Base-by-base conservation (phyloP, 2,797 vertebrate genomes). In the Setipinna tenuifilis region DNA sequence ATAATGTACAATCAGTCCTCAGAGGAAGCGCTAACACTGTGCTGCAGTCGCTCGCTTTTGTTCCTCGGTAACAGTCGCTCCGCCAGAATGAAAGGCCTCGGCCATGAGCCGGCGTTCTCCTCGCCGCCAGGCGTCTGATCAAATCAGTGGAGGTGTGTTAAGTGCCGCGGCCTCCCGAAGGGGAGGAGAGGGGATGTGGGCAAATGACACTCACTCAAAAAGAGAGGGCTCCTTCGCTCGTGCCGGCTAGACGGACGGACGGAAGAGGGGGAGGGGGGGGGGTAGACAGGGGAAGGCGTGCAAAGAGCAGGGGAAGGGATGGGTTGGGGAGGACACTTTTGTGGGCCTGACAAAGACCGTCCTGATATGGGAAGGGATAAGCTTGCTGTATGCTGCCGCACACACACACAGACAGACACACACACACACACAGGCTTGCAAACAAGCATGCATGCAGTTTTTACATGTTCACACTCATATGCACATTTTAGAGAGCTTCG, bases 1-100 rank as follows among this genome's bases (percentile, higher is more conserved):
- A 75, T 75, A 75, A 41, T 75, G 68, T 35, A 75, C 68, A 35
- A 75, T 75, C 68, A 75, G 68, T 17, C 3, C 68, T 75, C 68
- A 35, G 68, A 75, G 68, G 68, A 28, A 17, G 9, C 65, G 14
- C 25, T 14, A 28, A 71, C 65, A 17, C 65, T 4, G 14, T 4
- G 28, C 28, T 7, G 68, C 31, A n/a, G 31, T 31, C 68, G 68
- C 31, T 75, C 25, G 11, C 7, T 10, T 71, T 12, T 75, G 62
- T 25, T 65, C 61, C 65, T n/a, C 10, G 6, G 68, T 54, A 54
- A 11, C 68, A 17, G 14, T 31, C 3, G 12, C 16, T 3, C 1
- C 10, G 10, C 23, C n/a, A n/a, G 28, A 28, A 75, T 75, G 68
- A 75, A 75, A 75, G 68, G 28, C 28, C 68, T 75, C 16, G 23